These are phyloP conservation scores for Eristalis arbustorum DNA, from an alignment of 2,888 invertebrate genomes.

Conservation along the genomic window DNA sequence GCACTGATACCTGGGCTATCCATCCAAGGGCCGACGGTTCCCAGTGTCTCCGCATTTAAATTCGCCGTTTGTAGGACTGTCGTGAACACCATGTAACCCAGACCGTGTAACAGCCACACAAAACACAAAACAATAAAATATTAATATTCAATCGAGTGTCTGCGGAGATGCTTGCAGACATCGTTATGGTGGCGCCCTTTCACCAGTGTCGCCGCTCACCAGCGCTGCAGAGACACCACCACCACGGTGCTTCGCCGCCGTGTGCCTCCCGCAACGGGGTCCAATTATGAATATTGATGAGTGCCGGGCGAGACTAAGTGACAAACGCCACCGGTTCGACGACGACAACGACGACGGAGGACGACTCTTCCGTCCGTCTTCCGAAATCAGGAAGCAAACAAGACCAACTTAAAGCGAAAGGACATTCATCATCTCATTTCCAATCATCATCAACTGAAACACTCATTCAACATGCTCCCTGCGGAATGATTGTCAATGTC, in stretches of 20 bases:
- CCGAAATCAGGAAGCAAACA: background rate
- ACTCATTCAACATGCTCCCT: constrained; percentile 10
- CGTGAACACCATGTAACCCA: constrained; percentile 10
- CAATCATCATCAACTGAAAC: background rate
- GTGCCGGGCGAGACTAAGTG: constrained; percentile 42
- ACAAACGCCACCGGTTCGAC: constrained; percentile 27
- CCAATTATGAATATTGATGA: constrained; percentile 59
- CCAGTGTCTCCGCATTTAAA: constrained; percentile 9
- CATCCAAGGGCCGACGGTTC: background rate
- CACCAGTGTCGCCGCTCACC: constrained; percentile 4
- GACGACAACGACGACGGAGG: background rate
- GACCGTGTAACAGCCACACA: background rate
- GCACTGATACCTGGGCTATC: background rate
- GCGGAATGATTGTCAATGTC: constrained; percentile 44
- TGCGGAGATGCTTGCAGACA: constrained; percentile 8
- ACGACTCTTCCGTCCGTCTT: background rate
- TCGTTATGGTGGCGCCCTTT: constrained; percentile 47
- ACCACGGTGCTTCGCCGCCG: background rate
- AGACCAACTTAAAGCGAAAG: background rate
- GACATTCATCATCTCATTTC: background rate
- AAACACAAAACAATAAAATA: constrained; percentile 4
- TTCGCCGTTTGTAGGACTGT: constrained; percentile 14
- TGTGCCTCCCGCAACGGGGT: constrained; percentile 25
- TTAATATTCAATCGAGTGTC: constrained; percentile 42
- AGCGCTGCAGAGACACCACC: background rate